phyloP scores from a whole-genome alignment of 2,113 vertebrate genomes.

The Mirounga angustirostris region DNA sequence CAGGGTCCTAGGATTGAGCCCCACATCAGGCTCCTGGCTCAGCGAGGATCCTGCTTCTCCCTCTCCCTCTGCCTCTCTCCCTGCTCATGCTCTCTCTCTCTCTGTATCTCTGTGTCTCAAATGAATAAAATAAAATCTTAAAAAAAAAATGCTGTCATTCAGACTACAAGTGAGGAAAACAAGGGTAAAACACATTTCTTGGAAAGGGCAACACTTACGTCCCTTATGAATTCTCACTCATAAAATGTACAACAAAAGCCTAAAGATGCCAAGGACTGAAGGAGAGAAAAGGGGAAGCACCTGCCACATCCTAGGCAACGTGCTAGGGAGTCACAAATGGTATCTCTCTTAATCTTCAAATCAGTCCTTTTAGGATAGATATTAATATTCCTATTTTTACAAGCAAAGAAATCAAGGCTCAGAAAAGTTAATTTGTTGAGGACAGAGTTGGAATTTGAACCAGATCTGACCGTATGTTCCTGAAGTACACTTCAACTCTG shows the following conservation, averaged over 20 bases:
- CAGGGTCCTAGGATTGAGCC: too few species aligned
- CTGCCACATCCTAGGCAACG: not conserved
- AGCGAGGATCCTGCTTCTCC: too few species aligned
- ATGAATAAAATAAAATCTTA: too few species aligned
- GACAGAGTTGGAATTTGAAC: not conserved
- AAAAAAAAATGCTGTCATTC: not conserved
- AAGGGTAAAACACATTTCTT: not conserved
- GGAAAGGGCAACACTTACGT: not conserved
- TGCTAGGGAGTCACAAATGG: not conserved
- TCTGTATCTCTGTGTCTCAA: too few species aligned
- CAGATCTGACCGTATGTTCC: not conserved
- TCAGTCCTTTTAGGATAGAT: not conserved
- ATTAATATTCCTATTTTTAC: not conserved
- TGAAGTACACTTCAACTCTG: not conserved
- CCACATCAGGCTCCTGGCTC: too few species aligned
- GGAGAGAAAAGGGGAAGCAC: not conserved
- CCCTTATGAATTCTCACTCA: not conserved
- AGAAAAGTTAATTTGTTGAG: slow-evolving; percentile 12
- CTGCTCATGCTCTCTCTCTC: too few species aligned
- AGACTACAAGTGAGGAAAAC: not conserved
- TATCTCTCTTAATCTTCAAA: not conserved
- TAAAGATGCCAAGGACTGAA: not conserved
- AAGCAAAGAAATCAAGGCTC: not conserved
- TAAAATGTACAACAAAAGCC: not conserved
- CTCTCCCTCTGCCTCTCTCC: too few species aligned